Evolutionary conservation across 92 coral and sea anemone genomes (phyloP).

Genomic region (Galaxea fascicularis): DNA sequence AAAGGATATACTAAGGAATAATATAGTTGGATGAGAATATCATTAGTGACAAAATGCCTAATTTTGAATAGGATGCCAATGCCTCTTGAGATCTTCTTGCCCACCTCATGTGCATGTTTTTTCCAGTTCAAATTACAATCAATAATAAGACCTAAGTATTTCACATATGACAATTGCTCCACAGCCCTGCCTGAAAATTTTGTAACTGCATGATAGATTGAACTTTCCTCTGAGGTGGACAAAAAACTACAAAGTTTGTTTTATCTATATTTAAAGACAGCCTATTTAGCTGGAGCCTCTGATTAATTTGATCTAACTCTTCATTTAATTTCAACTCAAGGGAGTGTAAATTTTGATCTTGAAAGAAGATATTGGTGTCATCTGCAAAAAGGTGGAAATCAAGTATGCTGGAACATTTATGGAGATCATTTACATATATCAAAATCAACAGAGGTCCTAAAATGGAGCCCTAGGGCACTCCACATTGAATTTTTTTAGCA

Average conservation of each 20-base stretch:
- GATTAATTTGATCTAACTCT: slow-evolving; percentile 2
- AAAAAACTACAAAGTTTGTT: slow-evolving; percentile 22
- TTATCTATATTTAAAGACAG: slow-evolving; percentile 1
- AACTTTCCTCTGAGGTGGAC: not conserved
- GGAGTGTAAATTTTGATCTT: slow-evolving; percentile 7
- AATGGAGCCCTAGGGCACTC: not conserved
- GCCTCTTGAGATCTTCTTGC: slow-evolving; percentile 32
- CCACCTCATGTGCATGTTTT: slow-evolving; percentile 18
- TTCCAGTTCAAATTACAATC: slow-evolving; percentile 19
- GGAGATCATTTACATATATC: slow-evolving; percentile 49
- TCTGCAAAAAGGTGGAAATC: slow-evolving; percentile 66
- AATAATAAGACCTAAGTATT: slow-evolving; percentile 31
- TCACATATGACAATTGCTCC: slow-evolving; percentile 1
- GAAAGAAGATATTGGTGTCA: slow-evolving; percentile 45
- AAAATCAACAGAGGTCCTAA: no score
- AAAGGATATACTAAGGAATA: slow-evolving; percentile 5
- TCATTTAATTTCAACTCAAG: slow-evolving; percentile 33
- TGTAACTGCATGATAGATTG: not conserved
- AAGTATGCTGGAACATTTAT: slow-evolving; percentile 39
- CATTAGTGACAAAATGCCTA: slow-evolving; percentile 11
- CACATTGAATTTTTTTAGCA: not conserved
- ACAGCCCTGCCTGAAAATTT: slow-evolving; percentile 21
- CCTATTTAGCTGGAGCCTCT: not conserved
- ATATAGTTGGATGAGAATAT: not conserved
- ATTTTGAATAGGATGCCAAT: slow-evolving; percentile 24